Conservation (phyloP, 1,140 invertebrate genomes). For the Anoplolepis gracilipes region DNA sequence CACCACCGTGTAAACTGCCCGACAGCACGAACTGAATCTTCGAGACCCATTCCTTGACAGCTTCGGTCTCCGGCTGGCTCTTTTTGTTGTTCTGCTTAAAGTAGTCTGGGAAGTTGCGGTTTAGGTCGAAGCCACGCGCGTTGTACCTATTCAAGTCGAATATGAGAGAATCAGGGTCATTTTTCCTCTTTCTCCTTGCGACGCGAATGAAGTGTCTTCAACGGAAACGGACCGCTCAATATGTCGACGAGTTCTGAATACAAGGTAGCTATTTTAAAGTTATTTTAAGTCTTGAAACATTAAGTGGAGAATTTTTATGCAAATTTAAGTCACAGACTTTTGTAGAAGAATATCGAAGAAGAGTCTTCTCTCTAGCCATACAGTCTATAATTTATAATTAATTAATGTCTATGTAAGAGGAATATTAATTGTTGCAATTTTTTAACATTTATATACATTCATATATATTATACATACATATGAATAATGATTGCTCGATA, state of each 20-base stretch:
- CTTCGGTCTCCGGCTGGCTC: slow-evolving; percentile 96
- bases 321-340: neutral
- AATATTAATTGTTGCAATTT: no score
- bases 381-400: no score
- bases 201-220: neutral
- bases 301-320: neutral
- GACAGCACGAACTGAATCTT: slow-evolving; percentile 97
- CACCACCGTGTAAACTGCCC: slow-evolving; percentile 96
- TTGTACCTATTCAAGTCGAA: slow-evolving; percentile 90
- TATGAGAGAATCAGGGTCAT: neutral
- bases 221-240: neutral
- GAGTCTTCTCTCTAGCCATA: neutral
- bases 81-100: slow-evolving; percentile 95
- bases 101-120: slow-evolving; percentile 97
- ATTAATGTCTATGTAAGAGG: no score
- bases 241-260: no score
- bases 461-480: no score
- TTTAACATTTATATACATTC: no score
- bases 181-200: neutral
- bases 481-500: no score
- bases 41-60: slow-evolving; percentile 97
- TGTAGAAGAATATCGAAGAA: slow-evolving; percentile 37
- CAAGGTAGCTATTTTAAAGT: neutral
- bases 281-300: neutral
- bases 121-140: slow-evolving; percentile 94